These are phyloP conservation scores for Drosophila borborema DNA, from an alignment of 2,888 invertebrate genomes.

Conservation along the genomic window DNA sequence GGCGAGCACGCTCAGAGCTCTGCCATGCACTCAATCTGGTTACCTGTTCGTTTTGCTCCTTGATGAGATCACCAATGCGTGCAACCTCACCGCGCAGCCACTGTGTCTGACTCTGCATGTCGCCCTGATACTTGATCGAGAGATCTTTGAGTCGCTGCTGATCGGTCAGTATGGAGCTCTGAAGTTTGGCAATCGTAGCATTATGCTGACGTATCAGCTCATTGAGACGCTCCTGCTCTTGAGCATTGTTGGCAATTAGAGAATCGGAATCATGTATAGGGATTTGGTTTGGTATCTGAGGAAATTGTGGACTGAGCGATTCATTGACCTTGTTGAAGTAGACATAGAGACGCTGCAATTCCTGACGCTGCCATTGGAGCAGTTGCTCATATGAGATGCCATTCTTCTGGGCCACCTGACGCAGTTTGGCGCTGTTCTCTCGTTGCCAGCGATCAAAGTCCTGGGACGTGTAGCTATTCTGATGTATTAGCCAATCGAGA, in stretches of 20 bases:
- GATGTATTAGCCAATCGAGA: slow-evolving; percentile 83
- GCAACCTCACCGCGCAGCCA: slow-evolving; percentile 82
- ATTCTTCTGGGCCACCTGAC: slow-evolving; percentile 70
- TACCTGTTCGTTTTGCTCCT: slow-evolving; percentile 81
- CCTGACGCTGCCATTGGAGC: slow-evolving; percentile 81
- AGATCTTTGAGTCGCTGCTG: slow-evolving; percentile 80
- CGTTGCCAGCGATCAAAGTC: slow-evolving; percentile 83
- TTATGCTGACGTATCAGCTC: slow-evolving; percentile 82
- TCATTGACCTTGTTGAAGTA: slow-evolving; percentile 80
- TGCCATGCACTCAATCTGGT: slow-evolving; percentile 83
- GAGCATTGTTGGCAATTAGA: slow-evolving; percentile 58
- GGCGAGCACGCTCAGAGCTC: slow-evolving; percentile 78
- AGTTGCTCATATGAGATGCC: slow-evolving; percentile 75
- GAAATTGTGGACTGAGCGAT: slow-evolving; percentile 59
- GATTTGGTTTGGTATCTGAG: slow-evolving; percentile 18
- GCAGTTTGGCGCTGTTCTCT: slow-evolving; percentile 74
- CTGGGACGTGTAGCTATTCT: slow-evolving; percentile 79
- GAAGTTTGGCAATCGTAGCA: slow-evolving; percentile 78
- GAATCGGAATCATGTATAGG: slow-evolving; percentile 51
- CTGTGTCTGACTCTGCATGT: slow-evolving; percentile 82
- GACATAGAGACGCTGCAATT: slow-evolving; percentile 76
- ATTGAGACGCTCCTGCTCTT: slow-evolving; percentile 79
- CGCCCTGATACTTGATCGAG: slow-evolving; percentile 79
- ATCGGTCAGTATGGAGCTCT: slow-evolving; percentile 80
- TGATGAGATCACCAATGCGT: slow-evolving; percentile 79